Evolutionary conservation across 2,888 invertebrate species (phyloP).

Genomic region (Schizotus pectinicornis): DNA sequence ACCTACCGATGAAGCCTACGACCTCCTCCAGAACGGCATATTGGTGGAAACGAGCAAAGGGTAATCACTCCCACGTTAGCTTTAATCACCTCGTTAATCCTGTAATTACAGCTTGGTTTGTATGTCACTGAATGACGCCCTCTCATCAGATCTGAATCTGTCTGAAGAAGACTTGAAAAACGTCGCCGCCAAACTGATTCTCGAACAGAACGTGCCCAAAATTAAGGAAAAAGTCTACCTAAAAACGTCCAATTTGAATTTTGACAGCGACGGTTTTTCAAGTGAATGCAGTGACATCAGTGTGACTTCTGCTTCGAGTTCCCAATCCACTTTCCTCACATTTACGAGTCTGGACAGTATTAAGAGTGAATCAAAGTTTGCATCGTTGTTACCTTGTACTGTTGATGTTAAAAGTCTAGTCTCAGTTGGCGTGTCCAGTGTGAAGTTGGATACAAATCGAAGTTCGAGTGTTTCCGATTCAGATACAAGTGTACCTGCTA

Average conservation of each 20-base stretch:
- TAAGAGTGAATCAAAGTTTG: not conserved
- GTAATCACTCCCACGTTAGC: constrained; percentile 39
- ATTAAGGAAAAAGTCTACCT: constrained; percentile 18
- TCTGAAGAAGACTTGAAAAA: constrained; percentile 59
- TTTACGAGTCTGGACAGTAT: constrained; percentile 19
- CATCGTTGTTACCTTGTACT: not conserved
- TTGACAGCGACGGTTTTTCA: constrained; percentile 56
- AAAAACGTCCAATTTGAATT: constrained; percentile 37
- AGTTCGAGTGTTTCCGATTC: not conserved
- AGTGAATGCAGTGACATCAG: constrained; percentile 54
- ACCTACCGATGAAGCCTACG: constrained; percentile 53
- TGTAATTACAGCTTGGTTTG: constrained; percentile 58
- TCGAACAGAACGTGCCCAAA: constrained; percentile 13
- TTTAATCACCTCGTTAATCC: not conserved
- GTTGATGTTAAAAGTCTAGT: not conserved
- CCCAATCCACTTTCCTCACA: constrained; percentile 35
- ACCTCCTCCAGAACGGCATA: constrained; percentile 58
- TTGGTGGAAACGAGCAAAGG: constrained; percentile 59
- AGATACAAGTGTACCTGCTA: too few relatives aligned
- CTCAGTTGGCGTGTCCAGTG: not conserved
- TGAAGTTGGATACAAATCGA: not conserved
- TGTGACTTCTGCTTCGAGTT: constrained; percentile 39
- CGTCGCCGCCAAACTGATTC: constrained; percentile 6
- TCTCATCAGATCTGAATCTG: constrained; percentile 57
- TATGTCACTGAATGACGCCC: constrained; percentile 59